Conservation (phyloP, 2,797 vertebrate species). For the Odontamblyopus lacepedii region DNA sequence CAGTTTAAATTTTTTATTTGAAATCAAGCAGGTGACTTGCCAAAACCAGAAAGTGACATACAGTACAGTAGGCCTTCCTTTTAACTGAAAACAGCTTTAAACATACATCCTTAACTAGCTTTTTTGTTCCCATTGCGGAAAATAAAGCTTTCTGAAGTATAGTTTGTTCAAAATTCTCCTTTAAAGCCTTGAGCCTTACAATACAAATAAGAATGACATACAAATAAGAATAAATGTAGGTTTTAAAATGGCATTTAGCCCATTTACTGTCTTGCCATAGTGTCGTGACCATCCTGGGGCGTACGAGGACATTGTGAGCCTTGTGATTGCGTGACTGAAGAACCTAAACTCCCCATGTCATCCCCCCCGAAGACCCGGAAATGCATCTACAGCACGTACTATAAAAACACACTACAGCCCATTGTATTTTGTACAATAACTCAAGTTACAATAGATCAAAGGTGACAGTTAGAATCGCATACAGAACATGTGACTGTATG, state of each 20-base stretch:
- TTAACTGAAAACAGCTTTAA: too few relatives aligned
- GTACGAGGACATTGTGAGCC: neutral
- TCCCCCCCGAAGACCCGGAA: neutral
- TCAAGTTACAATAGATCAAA: neutral
- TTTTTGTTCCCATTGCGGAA: too few relatives aligned
- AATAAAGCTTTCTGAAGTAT: too few relatives aligned
- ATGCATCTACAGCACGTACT: neutral
- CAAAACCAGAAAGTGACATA: too few relatives aligned
- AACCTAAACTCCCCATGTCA: neutral
- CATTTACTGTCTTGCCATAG: neutral
- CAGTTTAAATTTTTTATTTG: too few relatives aligned
- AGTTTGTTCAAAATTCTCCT: too few relatives aligned
- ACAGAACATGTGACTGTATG: neutral
- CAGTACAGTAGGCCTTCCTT: too few relatives aligned
- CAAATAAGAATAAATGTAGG: too few relatives aligned
- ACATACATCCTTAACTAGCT: too few relatives aligned
- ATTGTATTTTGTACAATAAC: neutral
- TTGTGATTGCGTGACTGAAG: conserved; percentile 1
- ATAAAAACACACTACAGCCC: neutral
- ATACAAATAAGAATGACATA: too few relatives aligned
- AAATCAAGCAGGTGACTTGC: too few relatives aligned
- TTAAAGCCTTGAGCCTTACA: too few relatives aligned
- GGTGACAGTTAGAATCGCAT: neutral
- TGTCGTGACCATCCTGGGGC: neutral
- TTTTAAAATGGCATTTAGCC: neutral